A percentile compares a stretch with the other conserved stretches of the same genome.
Conservation (phyloP, 2,888 invertebrate genomes). For the Seira ritae region DNA sequence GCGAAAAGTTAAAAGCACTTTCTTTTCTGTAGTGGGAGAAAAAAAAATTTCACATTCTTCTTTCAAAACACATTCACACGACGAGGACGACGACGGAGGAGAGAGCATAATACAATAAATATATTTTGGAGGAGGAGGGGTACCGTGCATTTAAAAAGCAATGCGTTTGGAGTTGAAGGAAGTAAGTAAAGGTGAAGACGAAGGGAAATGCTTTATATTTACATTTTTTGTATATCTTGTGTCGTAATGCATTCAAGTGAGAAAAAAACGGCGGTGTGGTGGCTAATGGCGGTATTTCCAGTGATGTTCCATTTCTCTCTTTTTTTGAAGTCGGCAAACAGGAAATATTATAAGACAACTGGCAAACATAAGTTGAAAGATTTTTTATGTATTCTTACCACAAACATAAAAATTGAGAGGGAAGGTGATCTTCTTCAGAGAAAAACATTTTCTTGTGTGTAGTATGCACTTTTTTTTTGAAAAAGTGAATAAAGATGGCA, state of each 20-base stretch:
- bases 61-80: too few species aligned
- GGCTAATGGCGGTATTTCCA: not conserved
- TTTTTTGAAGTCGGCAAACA: slow-evolving; percentile 42
- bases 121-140: too few species aligned
- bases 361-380: slow-evolving; percentile 55
- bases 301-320: slow-evolving; percentile 10
- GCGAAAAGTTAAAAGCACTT: slow-evolving; percentile 47
- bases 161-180: not conserved
- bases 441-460: too few species aligned
- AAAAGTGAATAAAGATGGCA: too few species aligned
- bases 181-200: slow-evolving; percentile 15
- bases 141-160: too few species aligned
- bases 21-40: slow-evolving; percentile 18
- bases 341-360: slow-evolving; percentile 52
- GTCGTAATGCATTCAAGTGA: not conserved
- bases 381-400: slow-evolving; percentile 57
- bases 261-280: slow-evolving; percentile 7
- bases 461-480: too few species aligned
- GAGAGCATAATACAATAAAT: slow-evolving; percentile 47
- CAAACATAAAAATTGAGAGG: slow-evolving; percentile 38
- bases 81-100: not conserved
- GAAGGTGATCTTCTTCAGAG: not conserved
- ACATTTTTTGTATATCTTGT: slow-evolving; percentile 4
- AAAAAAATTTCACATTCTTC: slow-evolving; percentile 45
- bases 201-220: slow-evolving; percentile 24